These are phyloP conservation scores for Azemiops feae DNA, from an alignment of 2,113 vertebrate genomes.

Conservation along the genomic window DNA sequence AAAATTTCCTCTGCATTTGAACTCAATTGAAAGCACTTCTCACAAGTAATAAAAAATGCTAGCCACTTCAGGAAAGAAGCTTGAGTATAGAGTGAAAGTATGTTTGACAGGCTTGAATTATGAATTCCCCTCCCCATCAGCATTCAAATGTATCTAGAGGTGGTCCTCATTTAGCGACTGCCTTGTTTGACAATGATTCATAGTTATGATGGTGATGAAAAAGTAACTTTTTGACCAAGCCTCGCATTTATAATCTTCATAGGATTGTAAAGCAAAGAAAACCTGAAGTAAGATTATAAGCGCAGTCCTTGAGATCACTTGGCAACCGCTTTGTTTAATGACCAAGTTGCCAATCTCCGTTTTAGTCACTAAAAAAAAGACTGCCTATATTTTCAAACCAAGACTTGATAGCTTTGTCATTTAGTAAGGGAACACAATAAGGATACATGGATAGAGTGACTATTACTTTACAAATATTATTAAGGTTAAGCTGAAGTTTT, in stretches of 20 bases:
- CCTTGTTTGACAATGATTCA: background rate
- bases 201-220: background rate
- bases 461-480: background rate
- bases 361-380: background rate
- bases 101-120: background rate
- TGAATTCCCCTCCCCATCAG: background rate
- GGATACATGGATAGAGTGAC: background rate
- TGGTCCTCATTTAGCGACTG: background rate
- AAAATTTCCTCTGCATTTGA: background rate
- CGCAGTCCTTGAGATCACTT: background rate
- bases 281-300: background rate
- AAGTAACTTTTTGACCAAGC: background rate
- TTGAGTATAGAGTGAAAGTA: background rate
- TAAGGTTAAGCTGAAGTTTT: background rate
- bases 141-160: background rate
- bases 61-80: background rate
- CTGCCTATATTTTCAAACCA: background rate
- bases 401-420: background rate
- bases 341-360: background rate
- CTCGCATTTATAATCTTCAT: background rate
- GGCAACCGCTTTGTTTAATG: background rate
- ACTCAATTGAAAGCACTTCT: background rate
- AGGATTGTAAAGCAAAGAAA: background rate
- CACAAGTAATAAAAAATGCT: background rate
- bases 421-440: background rate